A percentile compares a stretch with the other conserved stretches of the same genome.
Conservation (phyloP, 2,797 vertebrate species). For the Leptodactylus fallax region DNA sequence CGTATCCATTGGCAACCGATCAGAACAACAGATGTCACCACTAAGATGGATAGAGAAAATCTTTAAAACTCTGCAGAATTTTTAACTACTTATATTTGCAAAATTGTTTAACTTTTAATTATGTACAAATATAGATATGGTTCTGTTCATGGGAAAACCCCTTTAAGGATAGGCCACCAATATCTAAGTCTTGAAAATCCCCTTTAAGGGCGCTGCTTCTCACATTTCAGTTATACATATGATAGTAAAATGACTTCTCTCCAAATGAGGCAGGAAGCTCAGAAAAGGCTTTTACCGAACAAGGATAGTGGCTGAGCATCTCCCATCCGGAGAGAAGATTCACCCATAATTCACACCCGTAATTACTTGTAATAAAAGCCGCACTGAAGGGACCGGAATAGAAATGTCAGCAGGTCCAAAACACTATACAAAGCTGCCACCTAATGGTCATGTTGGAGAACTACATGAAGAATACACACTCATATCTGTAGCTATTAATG, state of each 20-base stretch:
- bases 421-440: constrained; percentile 1
- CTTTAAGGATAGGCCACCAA: no score
- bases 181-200: no score
- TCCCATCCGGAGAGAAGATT: neutral
- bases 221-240: neutral
- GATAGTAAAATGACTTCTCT: neutral
- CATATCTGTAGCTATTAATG: neutral
- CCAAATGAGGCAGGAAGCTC: neutral
- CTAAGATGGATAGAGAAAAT: no score
- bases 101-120: no score
- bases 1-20: no score
- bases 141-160: no score
- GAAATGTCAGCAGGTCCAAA: neutral
- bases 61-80: no score
- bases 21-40: no score
- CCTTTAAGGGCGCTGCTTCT: neutral
- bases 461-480: neutral
- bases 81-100: no score
- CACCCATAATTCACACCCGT: constrained; percentile 29
- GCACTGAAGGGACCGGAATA: neutral
- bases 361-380: constrained; percentile 37
- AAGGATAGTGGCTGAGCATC: neutral
- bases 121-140: no score
- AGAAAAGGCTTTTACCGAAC: neutral
- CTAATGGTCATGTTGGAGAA: neutral